Conservation (phyloP, 1,140 invertebrate species). For the Diachasma alloeum region DNA sequence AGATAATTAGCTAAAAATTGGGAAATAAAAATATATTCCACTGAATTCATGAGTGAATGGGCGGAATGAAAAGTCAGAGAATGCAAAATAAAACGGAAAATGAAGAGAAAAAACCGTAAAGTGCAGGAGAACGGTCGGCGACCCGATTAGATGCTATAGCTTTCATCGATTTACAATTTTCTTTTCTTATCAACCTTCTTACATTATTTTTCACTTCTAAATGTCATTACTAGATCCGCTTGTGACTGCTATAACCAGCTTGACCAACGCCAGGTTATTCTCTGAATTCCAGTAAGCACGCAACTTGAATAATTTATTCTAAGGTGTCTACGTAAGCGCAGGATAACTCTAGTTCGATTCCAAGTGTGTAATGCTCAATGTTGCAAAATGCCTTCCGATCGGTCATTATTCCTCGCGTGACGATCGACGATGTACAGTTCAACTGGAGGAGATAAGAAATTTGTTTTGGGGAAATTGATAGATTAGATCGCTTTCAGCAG, state of each 20-base stretch:
- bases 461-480: background rate
- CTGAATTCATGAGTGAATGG: too few relatives aligned
- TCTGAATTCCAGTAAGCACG: slow-evolving; percentile 18
- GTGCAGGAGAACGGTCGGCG: slow-evolving; percentile 22
- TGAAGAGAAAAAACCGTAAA: background rate
- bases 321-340: slow-evolving; percentile 26
- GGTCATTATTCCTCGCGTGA: background rate
- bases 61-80: background rate
- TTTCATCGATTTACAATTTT: slow-evolving; percentile 27
- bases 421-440: background rate
- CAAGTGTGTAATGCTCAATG: background rate
- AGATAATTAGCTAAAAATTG: too few relatives aligned
- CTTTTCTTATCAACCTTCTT: slow-evolving; percentile 29
- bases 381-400: background rate
- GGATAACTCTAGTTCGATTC: slow-evolving; percentile 6
- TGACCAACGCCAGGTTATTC: background rate
- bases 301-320: slow-evolving; percentile 27
- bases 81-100: background rate
- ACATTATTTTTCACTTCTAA: slow-evolving; percentile 28
- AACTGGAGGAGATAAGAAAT: background rate
- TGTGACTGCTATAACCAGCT: slow-evolving; percentile 18
- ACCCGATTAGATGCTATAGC: slow-evolving; percentile 28
- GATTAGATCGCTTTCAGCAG: background rate
- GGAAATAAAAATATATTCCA: too few relatives aligned
- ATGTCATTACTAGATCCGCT: slow-evolving; percentile 32